phyloP scores from a whole-genome alignment of 2,113 vertebrate genomes.

The Bubo bubo region DNA sequence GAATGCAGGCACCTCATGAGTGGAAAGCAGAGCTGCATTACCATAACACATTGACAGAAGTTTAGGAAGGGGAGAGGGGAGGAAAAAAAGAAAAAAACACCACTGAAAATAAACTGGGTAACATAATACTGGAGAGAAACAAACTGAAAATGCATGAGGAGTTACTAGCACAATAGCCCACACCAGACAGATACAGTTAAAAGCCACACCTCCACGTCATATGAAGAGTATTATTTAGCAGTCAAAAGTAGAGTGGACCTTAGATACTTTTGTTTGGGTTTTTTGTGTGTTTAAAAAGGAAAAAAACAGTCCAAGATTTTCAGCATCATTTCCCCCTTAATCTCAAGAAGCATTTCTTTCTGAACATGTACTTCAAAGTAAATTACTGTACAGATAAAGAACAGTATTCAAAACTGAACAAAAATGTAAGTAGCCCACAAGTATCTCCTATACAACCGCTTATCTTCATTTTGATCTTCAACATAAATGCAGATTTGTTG shows the following conservation, averaged over 20 bases:
- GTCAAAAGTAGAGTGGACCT: background rate
- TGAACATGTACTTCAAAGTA: background rate
- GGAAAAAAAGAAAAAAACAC: background rate
- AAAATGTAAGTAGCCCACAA: conserved; percentile 5
- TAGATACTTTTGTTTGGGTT: background rate
- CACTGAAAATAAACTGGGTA: conserved; percentile 53
- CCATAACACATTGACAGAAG: conserved; percentile 69
- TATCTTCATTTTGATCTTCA: conserved; percentile 12
- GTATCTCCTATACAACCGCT: background rate
- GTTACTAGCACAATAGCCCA: background rate
- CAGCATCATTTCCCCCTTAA: background rate
- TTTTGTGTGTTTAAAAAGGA: background rate
- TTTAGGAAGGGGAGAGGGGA: conserved; percentile 34
- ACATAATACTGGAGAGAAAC: conserved; percentile 37
- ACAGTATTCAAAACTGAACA: background rate
- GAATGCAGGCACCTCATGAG: conserved; percentile 66
- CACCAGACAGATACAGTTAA: background rate
- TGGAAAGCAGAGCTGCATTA: conserved; percentile 58
- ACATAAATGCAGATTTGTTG: background rate
- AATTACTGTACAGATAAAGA: background rate
- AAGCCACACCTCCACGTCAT: background rate
- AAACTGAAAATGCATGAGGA: conserved; percentile 36
- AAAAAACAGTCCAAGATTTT: background rate
- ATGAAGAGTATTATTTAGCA: background rate
- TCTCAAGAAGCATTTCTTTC: background rate